These are phyloP conservation scores for Apteryx owenii DNA, from an alignment of 2,113 vertebrate species.

Conservation along the genomic window DNA sequence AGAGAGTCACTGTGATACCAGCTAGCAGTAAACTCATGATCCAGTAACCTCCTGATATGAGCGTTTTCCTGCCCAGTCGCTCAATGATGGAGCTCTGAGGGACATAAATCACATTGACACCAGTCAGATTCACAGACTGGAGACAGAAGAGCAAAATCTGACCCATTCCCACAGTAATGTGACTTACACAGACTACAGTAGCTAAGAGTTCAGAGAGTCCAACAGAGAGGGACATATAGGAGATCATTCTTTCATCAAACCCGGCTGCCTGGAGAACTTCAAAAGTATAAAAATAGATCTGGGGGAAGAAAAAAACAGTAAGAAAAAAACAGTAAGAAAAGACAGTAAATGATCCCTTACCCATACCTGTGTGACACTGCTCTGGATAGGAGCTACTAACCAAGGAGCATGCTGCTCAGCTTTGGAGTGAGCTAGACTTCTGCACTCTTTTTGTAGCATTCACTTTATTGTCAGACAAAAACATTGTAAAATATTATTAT, in stretches of 20 bases:
- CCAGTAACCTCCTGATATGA: conserved; percentile 80
- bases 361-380: background rate
- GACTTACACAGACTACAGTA: conserved; percentile 66
- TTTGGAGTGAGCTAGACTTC: background rate
- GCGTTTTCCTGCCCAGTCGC: conserved; percentile 74
- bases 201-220: conserved; percentile 81
- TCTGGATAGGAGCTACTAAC: background rate
- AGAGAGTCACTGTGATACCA: conserved; percentile 74
- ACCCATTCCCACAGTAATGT: background rate
- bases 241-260: conserved; percentile 73
- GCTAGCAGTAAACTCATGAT: conserved; percentile 79
- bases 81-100: conserved; percentile 82
- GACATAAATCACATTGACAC: background rate
- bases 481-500: background rate
- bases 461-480: background rate
- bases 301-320: background rate
- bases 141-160: background rate
- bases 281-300: conserved; percentile 88
- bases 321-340: background rate
- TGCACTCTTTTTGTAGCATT: background rate
- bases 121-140: background rate
- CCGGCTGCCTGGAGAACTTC: conserved; percentile 84
- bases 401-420: background rate
- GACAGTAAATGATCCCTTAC: background rate
- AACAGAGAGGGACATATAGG: conserved; percentile 78